phyloP scores from a whole-genome alignment of 2,113 vertebrate species.

The Vimba vimba region DNA sequence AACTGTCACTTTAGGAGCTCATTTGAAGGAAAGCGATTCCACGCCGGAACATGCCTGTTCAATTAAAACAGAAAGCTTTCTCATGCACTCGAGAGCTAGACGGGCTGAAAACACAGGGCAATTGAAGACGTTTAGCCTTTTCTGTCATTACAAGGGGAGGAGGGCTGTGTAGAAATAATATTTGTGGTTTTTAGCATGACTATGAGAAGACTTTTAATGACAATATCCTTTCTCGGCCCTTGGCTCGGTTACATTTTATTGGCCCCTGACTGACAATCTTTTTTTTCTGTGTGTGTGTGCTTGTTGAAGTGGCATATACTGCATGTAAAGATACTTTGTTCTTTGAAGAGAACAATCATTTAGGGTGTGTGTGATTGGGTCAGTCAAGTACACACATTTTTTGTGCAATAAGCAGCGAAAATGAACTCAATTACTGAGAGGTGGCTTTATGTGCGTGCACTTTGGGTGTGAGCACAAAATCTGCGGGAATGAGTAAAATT shows the following conservation, averaged over 20 bases:
- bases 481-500: too few relatives aligned
- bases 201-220: slow-evolving; percentile 57
- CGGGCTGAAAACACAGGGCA: slow-evolving; percentile 62
- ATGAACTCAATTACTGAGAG: too few relatives aligned
- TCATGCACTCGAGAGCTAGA: slow-evolving; percentile 50
- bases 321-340: not conserved
- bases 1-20: slow-evolving; percentile 8
- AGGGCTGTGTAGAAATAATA: slow-evolving; percentile 52
- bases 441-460: too few relatives aligned
- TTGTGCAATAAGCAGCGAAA: too few relatives aligned
- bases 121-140: slow-evolving; percentile 56
- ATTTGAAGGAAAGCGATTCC: not conserved
- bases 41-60: slow-evolving; percentile 54
- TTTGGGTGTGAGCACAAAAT: too few relatives aligned
- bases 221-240: slow-evolving; percentile 47
- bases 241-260: slow-evolving; percentile 48
- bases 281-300: slow-evolving; percentile 1
- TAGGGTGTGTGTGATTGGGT: not conserved
- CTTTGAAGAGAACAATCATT: slow-evolving; percentile 7
- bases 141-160: slow-evolving; percentile 53
- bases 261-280: slow-evolving; percentile 43
- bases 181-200: slow-evolving; percentile 57
- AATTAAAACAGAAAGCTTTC: slow-evolving; percentile 56
- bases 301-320: slow-evolving; percentile 21
- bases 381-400: too few relatives aligned